Evolutionary conservation across 2,797 vertebrate genomes (phyloP), one percentile per base, ranked within the genome.

Genomic region (Sibirionetta formosa): DNA sequence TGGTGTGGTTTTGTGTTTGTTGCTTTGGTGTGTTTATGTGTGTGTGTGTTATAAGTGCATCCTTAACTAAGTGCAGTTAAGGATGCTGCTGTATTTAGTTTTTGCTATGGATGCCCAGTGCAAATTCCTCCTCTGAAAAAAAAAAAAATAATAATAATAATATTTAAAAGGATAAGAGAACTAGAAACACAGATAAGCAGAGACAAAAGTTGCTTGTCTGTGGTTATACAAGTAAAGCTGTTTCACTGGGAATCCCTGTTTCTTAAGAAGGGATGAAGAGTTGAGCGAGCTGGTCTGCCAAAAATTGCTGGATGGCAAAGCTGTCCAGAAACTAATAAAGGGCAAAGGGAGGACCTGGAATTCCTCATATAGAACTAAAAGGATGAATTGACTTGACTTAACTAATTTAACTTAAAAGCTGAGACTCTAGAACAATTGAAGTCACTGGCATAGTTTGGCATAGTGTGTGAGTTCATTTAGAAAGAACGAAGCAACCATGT

Each of bases 401-500:
- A 33, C 51, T 65, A 7, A 48, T 40, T 79, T n/a, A 31, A 35
- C 57, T 77, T 36, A 73, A 42, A 38, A 77, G 31, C 42, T 51
- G 50, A 61, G 10, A 35, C 3, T 57, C 1, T 82, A 18, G 20
- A 29, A 31, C 63, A 66, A 60, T 29, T 77, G 17, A 77, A 80
- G 23, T 29, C 17, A 20, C 9, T 61, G 46, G 1, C 33, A 38
- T 48, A 35, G 56, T 31, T n/a, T n/a, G n/a, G n/a, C n/a, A n/a
- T 71, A 38, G 7, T 65, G 22, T 26, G 3, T 22, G 46, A 46
- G 46, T 2, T 91, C 65, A 33, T 29, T 57, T 2, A 29, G 46
- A 23, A 79, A 35, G 64, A 58, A 46, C 15, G 6, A 38, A 60
- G 7, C 1, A 77, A 33, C 0, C 1, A 3, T 11, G 22, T 38